Evolutionary conservation across 2,797 vertebrate genomes (phyloP).

Genomic region (Scomberomorus guttatus): DNA sequence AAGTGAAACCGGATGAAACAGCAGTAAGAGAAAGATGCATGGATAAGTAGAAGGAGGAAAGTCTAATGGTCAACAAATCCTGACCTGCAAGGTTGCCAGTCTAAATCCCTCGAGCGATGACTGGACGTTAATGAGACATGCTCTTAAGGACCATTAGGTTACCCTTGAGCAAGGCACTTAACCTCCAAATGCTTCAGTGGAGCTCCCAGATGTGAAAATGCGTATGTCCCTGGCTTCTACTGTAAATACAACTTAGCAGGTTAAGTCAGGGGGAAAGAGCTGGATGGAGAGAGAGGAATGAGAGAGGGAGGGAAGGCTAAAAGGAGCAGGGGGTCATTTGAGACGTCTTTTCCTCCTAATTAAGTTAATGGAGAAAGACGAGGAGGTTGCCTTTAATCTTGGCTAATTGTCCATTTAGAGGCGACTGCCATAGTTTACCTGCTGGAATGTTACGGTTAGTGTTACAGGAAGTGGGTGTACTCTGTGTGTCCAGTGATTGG

Average conservation of each 20-base stretch:
- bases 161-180: slow-evolving; percentile 59
- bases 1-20: neutral
- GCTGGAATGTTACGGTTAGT: slow-evolving; percentile 78
- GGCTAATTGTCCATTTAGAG: slow-evolving; percentile 84
- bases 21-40: neutral
- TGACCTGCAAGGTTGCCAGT: slow-evolving; percentile 20
- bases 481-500: slow-evolving; percentile 66
- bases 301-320: slow-evolving; percentile 27
- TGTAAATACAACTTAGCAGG: slow-evolving; percentile 57
- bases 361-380: slow-evolving; percentile 80
- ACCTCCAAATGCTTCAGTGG: slow-evolving; percentile 50
- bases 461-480: slow-evolving; percentile 77
- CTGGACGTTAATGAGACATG: slow-evolving; percentile 41
- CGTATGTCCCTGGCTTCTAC: slow-evolving; percentile 26
- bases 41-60: slow-evolving; percentile 1
- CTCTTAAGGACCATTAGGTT: slow-evolving; percentile 25
- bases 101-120: slow-evolving; percentile 35
- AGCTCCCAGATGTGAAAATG: slow-evolving; percentile 45
- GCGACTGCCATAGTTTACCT: slow-evolving; percentile 79
- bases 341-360: slow-evolving; percentile 82
- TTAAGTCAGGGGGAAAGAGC: slow-evolving; percentile 30
- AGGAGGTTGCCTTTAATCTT: slow-evolving; percentile 85
- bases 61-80: slow-evolving; percentile 38
- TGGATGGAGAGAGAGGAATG: slow-evolving; percentile 31
- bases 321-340: slow-evolving; percentile 73